Evolutionary conservation across 2,113 vertebrate genomes (phyloP).

Genomic region (Hassar affinis): DNA sequence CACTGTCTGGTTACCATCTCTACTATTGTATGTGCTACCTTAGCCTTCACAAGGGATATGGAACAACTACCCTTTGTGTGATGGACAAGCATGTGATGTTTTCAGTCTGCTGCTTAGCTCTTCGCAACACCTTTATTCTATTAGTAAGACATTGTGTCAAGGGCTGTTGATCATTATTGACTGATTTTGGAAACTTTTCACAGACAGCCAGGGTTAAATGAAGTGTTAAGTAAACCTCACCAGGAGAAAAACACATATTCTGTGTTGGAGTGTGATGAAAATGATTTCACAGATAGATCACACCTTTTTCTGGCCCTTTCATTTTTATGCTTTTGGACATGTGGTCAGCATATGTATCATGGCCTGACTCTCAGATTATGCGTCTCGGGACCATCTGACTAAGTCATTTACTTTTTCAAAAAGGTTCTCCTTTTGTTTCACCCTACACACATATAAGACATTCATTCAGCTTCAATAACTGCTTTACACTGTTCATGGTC

Average conservation of each 20-base stretch:
- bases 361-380: neutral
- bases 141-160: neutral
- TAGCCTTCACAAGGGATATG: conserved; percentile 38
- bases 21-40: conserved; percentile 63
- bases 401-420: conserved; percentile 4
- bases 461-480: neutral
- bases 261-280: conserved; percentile 67
- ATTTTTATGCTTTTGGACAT: conserved; percentile 64
- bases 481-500: neutral
- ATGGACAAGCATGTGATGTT: conserved; percentile 15
- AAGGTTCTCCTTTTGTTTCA: neutral
- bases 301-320: conserved; percentile 66
- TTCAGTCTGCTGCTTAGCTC: conserved; percentile 14
- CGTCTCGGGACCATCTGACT: conserved; percentile 16
- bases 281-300: conserved; percentile 69
- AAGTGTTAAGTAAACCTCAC: conserved; percentile 45
- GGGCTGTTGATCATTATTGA: conserved; percentile 9
- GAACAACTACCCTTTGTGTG: conserved; percentile 24
- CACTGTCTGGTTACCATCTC: conserved; percentile 64
- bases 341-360: conserved; percentile 69
- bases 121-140: conserved; percentile 26
- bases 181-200: conserved; percentile 27
- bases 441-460: neutral
- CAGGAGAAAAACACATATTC: conserved; percentile 55
- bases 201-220: conserved; percentile 30